phyloP scores from a whole-genome alignment of 2,888 invertebrate species.

The Formica aserva region DNA sequence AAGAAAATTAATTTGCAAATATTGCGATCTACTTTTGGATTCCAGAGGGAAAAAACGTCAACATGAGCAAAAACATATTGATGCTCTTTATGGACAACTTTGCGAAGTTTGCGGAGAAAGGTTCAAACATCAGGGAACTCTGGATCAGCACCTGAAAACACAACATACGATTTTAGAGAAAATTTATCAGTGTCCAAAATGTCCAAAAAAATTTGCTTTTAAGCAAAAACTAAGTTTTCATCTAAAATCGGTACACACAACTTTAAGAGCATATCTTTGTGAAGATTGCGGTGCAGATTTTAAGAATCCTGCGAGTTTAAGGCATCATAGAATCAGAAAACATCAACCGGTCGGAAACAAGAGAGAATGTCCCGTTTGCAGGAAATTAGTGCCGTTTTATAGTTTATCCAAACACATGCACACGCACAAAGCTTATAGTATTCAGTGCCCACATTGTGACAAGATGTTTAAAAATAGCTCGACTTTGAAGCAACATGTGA shows the following conservation, averaged over 20 bases:
- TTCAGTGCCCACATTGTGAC: conserved; percentile 84
- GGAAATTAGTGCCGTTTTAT: conserved; percentile 83
- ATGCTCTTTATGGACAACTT: conserved; percentile 81
- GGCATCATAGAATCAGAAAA: conserved; percentile 84
- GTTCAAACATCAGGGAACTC: conserved; percentile 84
- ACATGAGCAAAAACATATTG: conserved; percentile 84
- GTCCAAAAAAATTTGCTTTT: conserved; percentile 84
- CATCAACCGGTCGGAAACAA: conserved; percentile 83
- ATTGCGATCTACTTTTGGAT: conserved; percentile 80
- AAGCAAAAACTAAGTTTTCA: conserved; percentile 84
- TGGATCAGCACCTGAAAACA: conserved; percentile 84
- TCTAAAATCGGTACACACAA: conserved; percentile 83
- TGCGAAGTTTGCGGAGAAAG: conserved; percentile 84
- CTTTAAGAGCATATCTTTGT: conserved; percentile 82
- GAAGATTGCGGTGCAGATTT: conserved; percentile 85
- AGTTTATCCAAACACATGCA: conserved; percentile 85
- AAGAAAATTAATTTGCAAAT: conserved; percentile 82
- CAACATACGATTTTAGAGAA: conserved; percentile 84
- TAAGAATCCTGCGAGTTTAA: conserved; percentile 84
- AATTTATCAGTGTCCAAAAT: conserved; percentile 83
- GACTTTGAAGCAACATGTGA: conserved; percentile 83
- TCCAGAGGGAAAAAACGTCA: conserved; percentile 84
- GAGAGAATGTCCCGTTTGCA: conserved; percentile 82
- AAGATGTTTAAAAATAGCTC: conserved; percentile 85
- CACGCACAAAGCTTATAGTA: conserved; percentile 84